phyloP scores from a whole-genome alignment of 1,140 invertebrate species.

The Leptopilina boulardi region DNA sequence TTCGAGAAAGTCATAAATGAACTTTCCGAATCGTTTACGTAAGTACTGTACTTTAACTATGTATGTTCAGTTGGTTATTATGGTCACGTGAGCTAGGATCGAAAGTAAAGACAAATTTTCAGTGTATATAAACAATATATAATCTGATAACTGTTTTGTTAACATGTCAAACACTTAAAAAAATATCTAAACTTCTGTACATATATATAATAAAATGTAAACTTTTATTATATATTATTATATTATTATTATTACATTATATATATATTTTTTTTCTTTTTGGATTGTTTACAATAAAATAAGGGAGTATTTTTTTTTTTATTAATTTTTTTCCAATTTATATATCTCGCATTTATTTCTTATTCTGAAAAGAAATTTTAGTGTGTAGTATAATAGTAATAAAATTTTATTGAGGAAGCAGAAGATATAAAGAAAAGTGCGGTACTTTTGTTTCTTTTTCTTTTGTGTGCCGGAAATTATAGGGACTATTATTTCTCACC shows the following conservation, averaged over 20 bases:
- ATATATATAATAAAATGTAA: no score
- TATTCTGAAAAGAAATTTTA: not conserved
- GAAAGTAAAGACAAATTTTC: not conserved
- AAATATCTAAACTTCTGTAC: no score
- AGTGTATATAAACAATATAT: not conserved
- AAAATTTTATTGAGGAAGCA: constrained; percentile 17
- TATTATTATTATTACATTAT: no score
- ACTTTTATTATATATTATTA: no score
- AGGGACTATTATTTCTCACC: not conserved
- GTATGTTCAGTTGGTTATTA: not conserved
- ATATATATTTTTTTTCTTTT: no score
- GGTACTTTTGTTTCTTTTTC: not conserved
- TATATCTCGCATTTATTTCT: not conserved
- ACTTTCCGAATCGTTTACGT: not conserved
- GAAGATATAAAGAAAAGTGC: constrained; percentile 17
- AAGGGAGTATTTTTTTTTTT: no score
- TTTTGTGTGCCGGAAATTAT: not conserved
- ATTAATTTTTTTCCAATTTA: not conserved
- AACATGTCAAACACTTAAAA: no score
- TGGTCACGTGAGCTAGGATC: not conserved
- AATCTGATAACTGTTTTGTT: no score
- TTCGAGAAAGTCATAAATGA: constrained; percentile 31
- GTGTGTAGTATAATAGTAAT: not conserved
- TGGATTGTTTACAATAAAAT: no score
- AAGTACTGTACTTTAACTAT: not conserved